A percentile compares a stretch with the other conserved stretches of the same genome.
Conservation (phyloP, 2,797 vertebrate genomes). For the Moxostoma hubbsi region DNA sequence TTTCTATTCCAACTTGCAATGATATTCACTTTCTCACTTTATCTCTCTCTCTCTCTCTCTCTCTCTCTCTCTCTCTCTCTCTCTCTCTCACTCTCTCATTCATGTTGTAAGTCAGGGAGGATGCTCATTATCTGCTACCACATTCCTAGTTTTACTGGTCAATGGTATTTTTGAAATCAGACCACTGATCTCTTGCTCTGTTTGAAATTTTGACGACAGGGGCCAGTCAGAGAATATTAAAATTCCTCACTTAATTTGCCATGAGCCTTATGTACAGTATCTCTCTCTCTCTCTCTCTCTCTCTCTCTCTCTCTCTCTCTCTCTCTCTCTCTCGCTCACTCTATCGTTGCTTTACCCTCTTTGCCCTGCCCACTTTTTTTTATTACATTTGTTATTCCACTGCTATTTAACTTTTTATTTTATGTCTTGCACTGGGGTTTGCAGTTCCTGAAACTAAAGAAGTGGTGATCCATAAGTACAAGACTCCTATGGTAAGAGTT, state of each 20-base stretch:
- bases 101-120: too few relatives aligned
- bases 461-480: constrained; percentile 99
- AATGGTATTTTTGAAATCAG: neutral
- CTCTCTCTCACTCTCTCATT: neutral
- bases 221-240: neutral
- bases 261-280: neutral
- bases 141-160: neutral
- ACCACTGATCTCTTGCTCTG: neutral
- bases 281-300: neutral
- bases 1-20: neutral
- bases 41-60: constrained; percentile 35
- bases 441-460: constrained; percentile 99
- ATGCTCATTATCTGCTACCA: constrained; percentile 10
- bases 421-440: constrained; percentile 94
- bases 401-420: constrained; percentile 95
- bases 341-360: neutral
- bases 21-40: constrained; percentile 3
- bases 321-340: neutral
- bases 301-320: neutral
- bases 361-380: constrained; percentile 15
- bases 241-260: constrained; percentile 6
- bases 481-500: constrained; percentile 98
- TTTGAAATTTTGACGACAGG: constrained; percentile 3
- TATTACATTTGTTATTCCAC: constrained; percentile 62
- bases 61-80: constrained; percentile 32